Percentiles rank a stretch among this genome's conserved stretches.
Conservation (phyloP, 2,113 vertebrate genomes). For the Saiga tatarica region DNA sequence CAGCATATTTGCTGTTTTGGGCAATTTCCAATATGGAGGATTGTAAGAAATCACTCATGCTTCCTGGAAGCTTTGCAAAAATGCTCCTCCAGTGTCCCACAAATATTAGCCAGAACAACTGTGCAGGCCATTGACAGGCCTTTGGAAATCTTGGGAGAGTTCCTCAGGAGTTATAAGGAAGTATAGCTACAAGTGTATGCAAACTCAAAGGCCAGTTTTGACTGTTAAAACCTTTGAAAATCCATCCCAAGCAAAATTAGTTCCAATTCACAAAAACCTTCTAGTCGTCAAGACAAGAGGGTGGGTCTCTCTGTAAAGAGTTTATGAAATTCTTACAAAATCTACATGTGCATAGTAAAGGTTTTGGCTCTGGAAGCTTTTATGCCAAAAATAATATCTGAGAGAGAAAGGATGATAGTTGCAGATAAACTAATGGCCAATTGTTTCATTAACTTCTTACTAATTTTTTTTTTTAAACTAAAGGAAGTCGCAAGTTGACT, state of each 20-base stretch:
- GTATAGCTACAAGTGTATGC: neutral
- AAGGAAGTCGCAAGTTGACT: neutral
- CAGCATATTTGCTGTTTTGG: neutral
- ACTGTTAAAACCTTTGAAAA: neutral
- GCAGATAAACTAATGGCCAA: neutral
- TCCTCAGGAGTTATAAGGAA: neutral
- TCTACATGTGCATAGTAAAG: neutral
- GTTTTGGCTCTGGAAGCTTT: neutral
- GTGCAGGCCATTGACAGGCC: neutral
- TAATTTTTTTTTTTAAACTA: neutral
- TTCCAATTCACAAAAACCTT: neutral
- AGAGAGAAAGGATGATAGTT: neutral
- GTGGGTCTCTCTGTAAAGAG: neutral
- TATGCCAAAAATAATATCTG: neutral
- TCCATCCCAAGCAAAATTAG: neutral
- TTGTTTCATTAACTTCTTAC: constrained; percentile 12
- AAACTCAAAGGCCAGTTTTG: neutral
- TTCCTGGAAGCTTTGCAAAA: neutral
- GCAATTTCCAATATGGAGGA: neutral
- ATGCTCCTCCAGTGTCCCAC: neutral
- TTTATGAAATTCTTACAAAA: neutral
- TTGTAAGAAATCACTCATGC: neutral
- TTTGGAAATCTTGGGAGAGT: neutral
- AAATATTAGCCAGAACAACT: neutral
- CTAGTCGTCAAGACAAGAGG: neutral